Percentiles rank a stretch among this genome's conserved stretches.
These are phyloP conservation scores for Zele albiditarsus DNA, from an alignment of 2,888 invertebrate genomes.

Conservation along the genomic window DNA sequence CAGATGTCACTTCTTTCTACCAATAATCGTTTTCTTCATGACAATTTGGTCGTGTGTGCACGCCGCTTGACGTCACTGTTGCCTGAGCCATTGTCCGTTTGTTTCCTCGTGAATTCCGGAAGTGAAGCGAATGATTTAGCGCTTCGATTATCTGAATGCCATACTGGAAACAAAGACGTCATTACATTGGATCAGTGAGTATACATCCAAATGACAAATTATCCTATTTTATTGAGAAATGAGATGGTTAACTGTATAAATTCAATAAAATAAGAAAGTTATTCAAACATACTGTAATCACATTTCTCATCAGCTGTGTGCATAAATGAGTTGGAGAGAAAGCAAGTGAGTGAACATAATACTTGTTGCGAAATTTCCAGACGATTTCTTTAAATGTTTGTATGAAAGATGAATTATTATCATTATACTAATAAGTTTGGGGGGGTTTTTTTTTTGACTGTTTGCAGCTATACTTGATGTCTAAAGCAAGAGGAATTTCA, in stretches of 20 bases:
- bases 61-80: constrained; percentile 86
- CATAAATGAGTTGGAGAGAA: not conserved
- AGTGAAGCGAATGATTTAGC: constrained; percentile 99
- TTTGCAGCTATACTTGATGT: constrained; percentile 59
- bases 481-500: constrained; percentile 16
- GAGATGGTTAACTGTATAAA: not conserved
- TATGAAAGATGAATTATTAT: constrained; percentile 26
- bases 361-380: constrained; percentile 43
- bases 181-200: constrained; percentile 98
- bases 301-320: not conserved
- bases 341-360: constrained; percentile 15
- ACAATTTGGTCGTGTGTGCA: constrained; percentile 94
- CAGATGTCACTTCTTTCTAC: constrained; percentile 96
- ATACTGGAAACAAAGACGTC: constrained; percentile 91
- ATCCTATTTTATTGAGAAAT: not conserved
- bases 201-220: constrained; percentile 27
- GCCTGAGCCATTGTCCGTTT: constrained; percentile 90
- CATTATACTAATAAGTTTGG: constrained; percentile 61
- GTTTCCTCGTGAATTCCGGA: constrained; percentile 98
- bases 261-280: not conserved
- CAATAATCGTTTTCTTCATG: constrained; percentile 96
- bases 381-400: constrained; percentile 35
- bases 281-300: not conserved
- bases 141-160: constrained; percentile 89
- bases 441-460: constrained; percentile 62